Base-by-base conservation (phyloP, 2,797 vertebrate genomes). In the Enteromius radiatus region DNA sequence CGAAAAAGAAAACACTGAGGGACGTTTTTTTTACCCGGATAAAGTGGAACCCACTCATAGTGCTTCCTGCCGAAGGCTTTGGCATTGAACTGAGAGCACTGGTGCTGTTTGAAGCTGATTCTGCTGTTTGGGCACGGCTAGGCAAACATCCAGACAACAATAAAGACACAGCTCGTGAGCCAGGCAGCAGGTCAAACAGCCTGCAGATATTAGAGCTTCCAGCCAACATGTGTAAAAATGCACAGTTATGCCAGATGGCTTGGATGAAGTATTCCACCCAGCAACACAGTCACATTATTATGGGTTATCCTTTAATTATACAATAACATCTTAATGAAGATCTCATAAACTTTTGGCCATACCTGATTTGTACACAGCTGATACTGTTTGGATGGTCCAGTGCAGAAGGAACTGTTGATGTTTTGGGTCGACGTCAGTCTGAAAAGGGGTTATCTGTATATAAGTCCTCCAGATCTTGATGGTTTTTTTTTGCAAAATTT, bases 21-120 rank as follows among this genome's bases (percentile, higher is more conserved):
- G 69, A 73, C 9, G 33, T 77, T 80, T 78, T 68, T 61, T 41
- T 85, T 89, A 97, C 96, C 96, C 93, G 96, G 96, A 83, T 97
- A 96, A 65, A 97, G 95, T 10, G 97, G 96, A 68, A 95, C 93
- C 97, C 97, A 97, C 86, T 93, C 93, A 85, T 95, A 96, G 86
- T 95, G 93, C 86, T 67, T 93, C 82, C 94, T 95, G 86, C 95
- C 95, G 92, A 97, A 96, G 85, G 96, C 93, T 92, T 96, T 97
- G 77, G 94, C 94, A 86, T 96, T 96, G 89, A 97, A 98, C 28
- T 93, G 94, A 84, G 96, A 96, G 86, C 96, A 96, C 91, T 97
- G 96, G 88, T 96, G 96, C 86, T 97, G 95, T 89, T 96, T 96
- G 91, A 97, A 97, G 90, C 96, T 96, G 63, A 94, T 92, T 78